These are phyloP conservation scores for Scylla paramamosain DNA, from an alignment of 1,140 invertebrate species.

Conservation along the genomic window DNA sequence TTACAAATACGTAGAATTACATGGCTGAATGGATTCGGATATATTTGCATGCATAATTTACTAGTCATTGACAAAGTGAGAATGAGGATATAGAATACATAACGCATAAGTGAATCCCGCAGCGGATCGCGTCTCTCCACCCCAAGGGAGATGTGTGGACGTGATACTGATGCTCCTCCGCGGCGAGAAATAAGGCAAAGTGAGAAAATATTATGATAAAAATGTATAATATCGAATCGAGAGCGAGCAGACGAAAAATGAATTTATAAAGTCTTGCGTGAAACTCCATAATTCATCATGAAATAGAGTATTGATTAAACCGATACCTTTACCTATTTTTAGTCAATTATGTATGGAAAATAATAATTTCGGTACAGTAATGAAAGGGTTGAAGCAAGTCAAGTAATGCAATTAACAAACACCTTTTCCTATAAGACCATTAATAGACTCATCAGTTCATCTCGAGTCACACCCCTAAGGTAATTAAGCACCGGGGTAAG, in stretches of 20 bases:
- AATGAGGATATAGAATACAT: slow-evolving; percentile 16
- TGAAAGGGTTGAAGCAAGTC: not conserved
- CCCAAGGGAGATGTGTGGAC: too few relatives aligned
- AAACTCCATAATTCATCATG: too few relatives aligned
- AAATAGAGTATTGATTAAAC: too few relatives aligned
- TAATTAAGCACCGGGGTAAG: not conserved
- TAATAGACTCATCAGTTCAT: not conserved
- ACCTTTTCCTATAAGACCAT: not conserved
- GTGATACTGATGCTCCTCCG: not conserved
- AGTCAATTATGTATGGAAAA: not conserved
- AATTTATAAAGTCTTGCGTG: too few relatives aligned
- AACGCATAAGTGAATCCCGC: not conserved
- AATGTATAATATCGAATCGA: too few relatives aligned
- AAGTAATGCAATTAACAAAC: not conserved
- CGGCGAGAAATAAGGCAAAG: not conserved
- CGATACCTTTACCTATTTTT: too few relatives aligned
- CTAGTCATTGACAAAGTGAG: slow-evolving; percentile 13
- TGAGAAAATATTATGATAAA: not conserved
- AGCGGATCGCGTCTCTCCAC: not conserved
- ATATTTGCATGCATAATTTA: slow-evolving; percentile 24
- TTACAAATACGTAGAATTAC: slow-evolving; percentile 16
- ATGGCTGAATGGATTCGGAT: slow-evolving; percentile 21
- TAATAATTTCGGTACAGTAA: not conserved
- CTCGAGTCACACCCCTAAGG: not conserved
- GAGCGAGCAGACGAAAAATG: too few relatives aligned